Percentiles rank a stretch among this genome's conserved stretches.
Conservation (phyloP, 35 echinoderm and acorn worm species). For the Ophioderma brevispina region DNA sequence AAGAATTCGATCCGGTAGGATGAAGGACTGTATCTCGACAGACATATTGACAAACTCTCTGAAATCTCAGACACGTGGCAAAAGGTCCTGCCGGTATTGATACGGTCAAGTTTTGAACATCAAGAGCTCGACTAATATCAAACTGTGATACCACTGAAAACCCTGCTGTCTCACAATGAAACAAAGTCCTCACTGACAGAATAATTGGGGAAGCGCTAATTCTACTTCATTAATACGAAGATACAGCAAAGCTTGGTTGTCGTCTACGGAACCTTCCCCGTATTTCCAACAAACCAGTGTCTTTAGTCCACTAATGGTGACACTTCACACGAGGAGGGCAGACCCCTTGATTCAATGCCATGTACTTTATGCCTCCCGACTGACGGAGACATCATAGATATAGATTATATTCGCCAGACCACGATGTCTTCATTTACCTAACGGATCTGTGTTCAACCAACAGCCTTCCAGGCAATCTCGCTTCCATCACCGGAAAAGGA, state of each 20-base stretch:
- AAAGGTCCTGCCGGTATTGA: conserved; percentile 40
- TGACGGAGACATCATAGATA: conserved; percentile 21
- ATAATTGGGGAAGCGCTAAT: conserved; percentile 33
- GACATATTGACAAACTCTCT: conserved; percentile 67
- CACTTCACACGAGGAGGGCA: conserved; percentile 12
- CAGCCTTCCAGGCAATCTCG: background rate
- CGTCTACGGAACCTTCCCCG: conserved; percentile 17
- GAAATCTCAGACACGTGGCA: conserved; percentile 58
- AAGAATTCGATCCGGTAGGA: conserved; percentile 12
- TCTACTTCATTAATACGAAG: too few relatives aligned
- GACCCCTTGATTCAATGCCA: conserved; percentile 23
- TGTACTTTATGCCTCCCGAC: conserved; percentile 17
- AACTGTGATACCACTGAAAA: conserved; percentile 45
- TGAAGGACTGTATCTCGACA: conserved; percentile 57
- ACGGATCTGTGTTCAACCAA: background rate
- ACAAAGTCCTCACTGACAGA: conserved; percentile 37
- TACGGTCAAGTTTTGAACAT: conserved; percentile 35
- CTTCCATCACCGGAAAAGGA: background rate
- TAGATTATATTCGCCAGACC: background rate
- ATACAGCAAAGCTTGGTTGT: background rate
- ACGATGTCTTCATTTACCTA: background rate
- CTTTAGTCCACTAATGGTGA: background rate
- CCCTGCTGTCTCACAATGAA: conserved; percentile 16
- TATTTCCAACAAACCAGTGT: conserved; percentile 26
- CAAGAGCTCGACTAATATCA: conserved; percentile 50